A percentile compares a stretch with the other conserved stretches of the same genome.
Evolutionary conservation across 2,888 invertebrate genomes (phyloP).

Genomic region (Erynnis tages): DNA sequence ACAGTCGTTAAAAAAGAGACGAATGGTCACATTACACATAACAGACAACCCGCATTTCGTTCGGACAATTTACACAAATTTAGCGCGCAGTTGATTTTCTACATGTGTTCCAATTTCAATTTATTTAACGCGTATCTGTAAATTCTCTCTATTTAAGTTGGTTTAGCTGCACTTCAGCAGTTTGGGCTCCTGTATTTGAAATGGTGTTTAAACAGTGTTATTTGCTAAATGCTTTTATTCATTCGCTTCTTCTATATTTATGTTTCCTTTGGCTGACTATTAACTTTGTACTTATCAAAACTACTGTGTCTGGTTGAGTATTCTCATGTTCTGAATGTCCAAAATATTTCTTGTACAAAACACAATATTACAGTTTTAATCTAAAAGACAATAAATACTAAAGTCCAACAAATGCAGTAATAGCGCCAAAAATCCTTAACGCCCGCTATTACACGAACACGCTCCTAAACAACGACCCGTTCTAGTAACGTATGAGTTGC

Average conservation of each 20-base stretch:
- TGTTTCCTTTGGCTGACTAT: no score
- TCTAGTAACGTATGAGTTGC: slow-evolving; percentile 34
- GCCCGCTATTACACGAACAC: slow-evolving; percentile 13
- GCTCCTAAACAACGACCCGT: slow-evolving; percentile 14
- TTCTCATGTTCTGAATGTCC: no score
- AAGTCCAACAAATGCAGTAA: neutral
- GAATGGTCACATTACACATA: no score
- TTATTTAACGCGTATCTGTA: neutral
- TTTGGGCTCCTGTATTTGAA: neutral
- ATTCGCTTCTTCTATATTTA: no score
- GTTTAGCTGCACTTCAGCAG: neutral
- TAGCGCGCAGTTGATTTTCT: slow-evolving; percentile 15
- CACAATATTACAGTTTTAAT: neutral
- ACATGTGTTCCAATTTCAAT: slow-evolving; percentile 4
- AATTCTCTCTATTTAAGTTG: neutral
- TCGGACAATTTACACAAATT: slow-evolving; percentile 9
- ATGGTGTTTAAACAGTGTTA: neutral
- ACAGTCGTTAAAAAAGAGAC: no score
- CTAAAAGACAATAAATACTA: slow-evolving; percentile 1
- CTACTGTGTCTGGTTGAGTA: no score
- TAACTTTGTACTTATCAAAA: no score
- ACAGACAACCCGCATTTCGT: slow-evolving; percentile 12
- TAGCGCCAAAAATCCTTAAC: slow-evolving; percentile 17
- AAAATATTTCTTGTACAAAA: neutral
- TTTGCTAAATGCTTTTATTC: no score